Conservation (phyloP, 1,140 invertebrate genomes). For the Drosophila pectinifera region DNA sequence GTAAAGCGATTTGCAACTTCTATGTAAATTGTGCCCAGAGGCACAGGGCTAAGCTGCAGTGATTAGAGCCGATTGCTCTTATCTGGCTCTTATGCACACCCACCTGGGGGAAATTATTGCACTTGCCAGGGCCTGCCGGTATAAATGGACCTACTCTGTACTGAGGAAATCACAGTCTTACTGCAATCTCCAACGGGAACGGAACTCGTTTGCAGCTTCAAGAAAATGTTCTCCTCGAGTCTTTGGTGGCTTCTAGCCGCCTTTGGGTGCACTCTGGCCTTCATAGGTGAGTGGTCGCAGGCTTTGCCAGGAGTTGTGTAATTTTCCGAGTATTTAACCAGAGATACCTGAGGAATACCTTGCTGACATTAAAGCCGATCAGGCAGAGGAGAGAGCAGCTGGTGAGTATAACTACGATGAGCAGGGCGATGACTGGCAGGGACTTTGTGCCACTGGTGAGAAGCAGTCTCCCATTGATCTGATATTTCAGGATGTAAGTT, state of each 20-base stretch:
- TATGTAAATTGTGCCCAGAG: constrained; percentile 59
- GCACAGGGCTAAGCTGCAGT: constrained; percentile 17
- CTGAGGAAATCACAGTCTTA: constrained; percentile 41
- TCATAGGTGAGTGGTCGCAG: constrained; percentile 17
- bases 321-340: not conserved
- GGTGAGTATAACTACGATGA: constrained; percentile 68
- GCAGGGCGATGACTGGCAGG: constrained; percentile 66
- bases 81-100: constrained; percentile 42
- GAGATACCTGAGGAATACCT: constrained; percentile 47
- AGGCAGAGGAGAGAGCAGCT: constrained; percentile 23
- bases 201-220: constrained; percentile 16
- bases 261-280: constrained; percentile 16
- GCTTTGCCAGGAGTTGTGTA: not conserved
- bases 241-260: constrained; percentile 26
- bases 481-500: constrained; percentile 31
- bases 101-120: constrained; percentile 22
- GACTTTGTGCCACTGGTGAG: constrained; percentile 40
- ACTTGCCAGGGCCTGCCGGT: constrained; percentile 18
- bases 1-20: constrained; percentile 48
- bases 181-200: constrained; percentile 34
- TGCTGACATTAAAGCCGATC: constrained; percentile 34
- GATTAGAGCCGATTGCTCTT: constrained; percentile 30
- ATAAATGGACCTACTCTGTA: constrained; percentile 54
- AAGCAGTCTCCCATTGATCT: constrained; percentile 60
- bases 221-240: constrained; percentile 25